phyloP scores from a whole-genome alignment of 2,888 invertebrate genomes.

The Meta bourneti region DNA sequence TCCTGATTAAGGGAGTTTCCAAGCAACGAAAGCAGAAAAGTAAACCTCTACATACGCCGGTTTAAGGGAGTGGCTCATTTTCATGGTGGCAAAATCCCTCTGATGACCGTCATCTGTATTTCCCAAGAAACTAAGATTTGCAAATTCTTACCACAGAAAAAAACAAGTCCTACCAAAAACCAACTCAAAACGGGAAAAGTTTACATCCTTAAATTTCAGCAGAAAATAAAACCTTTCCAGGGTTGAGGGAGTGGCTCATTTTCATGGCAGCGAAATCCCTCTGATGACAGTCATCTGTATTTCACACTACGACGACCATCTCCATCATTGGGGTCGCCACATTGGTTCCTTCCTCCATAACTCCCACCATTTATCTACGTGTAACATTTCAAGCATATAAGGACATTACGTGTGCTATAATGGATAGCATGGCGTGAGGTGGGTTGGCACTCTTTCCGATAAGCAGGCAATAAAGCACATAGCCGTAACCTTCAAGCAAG shows the following conservation, averaged over 20 bases:
- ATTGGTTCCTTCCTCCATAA: conserved; percentile 51
- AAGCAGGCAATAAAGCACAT: conserved; percentile 71
- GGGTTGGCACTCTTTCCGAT: conserved; percentile 54
- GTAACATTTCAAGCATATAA: conserved; percentile 70
- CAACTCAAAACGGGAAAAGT: no score
- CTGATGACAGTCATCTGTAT: not conserved
- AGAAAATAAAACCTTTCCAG: no score
- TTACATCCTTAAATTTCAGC: no score
- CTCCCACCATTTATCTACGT: conserved; percentile 58
- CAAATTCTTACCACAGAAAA: no score
- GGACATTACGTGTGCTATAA: conserved; percentile 64
- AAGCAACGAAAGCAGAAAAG: no score
- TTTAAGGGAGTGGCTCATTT: not conserved
- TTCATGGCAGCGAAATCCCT: not conserved
- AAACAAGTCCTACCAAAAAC: no score
- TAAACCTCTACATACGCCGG: no score
- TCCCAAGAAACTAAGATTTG: no score
- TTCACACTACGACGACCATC: not conserved
- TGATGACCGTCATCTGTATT: not conserved
- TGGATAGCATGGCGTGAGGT: conserved; percentile 39
- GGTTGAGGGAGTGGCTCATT: not conserved
- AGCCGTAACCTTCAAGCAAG: conserved; percentile 64
- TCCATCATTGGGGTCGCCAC: not conserved
- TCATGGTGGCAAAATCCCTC: not conserved
- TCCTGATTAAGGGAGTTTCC: no score